Evolutionary conservation across 2,888 invertebrate genomes (phyloP).

Genomic region (Calliopum simillimum): DNA sequence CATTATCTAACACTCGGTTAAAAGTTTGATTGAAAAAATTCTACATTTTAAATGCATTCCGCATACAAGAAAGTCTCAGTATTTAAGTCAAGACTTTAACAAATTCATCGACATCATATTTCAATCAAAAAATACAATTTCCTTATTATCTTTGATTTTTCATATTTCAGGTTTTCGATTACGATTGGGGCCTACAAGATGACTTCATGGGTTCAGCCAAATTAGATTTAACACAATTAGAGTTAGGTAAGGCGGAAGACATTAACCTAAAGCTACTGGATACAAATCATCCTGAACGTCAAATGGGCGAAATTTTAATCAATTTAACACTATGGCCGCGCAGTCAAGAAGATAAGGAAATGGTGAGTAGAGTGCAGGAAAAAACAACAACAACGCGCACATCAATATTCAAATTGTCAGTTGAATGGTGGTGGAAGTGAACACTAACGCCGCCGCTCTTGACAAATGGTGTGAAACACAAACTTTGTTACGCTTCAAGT

Average conservation of each 20-base stretch:
- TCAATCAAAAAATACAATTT: no score
- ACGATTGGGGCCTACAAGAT: constrained; percentile 96
- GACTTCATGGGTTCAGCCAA: constrained; percentile 97
- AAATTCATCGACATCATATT: no score
- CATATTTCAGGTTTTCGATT: constrained; percentile 85
- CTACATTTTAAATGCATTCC: no score
- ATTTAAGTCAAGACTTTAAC: no score
- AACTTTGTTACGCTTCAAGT: constrained; percentile 4
- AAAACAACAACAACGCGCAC: not conserved
- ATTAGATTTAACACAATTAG: constrained; percentile 85
- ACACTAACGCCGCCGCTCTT: not conserved
- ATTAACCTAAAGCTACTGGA: constrained; percentile 84
- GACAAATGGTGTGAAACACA: not conserved
- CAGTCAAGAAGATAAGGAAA: constrained; percentile 94
- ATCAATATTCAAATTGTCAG: no score
- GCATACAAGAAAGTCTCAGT: no score
- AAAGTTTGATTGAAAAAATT: no score
- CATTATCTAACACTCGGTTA: no score
- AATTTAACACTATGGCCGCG: constrained; percentile 90
- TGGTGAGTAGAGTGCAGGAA: constrained; percentile 71
- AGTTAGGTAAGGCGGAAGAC: constrained; percentile 82
- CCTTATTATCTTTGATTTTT: no score
- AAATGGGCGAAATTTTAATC: constrained; percentile 87
- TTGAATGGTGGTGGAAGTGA: no score
- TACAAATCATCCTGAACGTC: constrained; percentile 69